A percentile compares a stretch with the other conserved stretches of the same genome.
phyloP scores from a whole-genome alignment of 2,113 vertebrate species.

The Anoura caudifer region DNA sequence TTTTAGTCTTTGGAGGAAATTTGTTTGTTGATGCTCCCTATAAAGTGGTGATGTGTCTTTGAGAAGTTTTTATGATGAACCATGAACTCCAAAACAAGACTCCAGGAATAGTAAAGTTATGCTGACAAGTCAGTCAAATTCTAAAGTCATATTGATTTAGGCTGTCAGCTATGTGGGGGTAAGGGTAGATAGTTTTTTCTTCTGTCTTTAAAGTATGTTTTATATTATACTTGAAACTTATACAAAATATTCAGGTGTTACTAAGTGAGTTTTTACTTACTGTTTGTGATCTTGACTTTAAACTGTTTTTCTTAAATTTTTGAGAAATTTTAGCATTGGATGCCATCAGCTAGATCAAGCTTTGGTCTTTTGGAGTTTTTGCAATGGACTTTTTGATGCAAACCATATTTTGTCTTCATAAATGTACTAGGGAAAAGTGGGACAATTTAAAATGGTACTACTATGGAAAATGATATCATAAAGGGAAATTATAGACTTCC shows the following conservation, averaged over 20 bases:
- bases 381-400: background rate
- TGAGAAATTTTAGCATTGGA: background rate
- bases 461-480: background rate
- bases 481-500: background rate
- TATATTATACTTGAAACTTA: background rate
- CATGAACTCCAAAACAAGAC: background rate
- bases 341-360: background rate
- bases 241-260: background rate
- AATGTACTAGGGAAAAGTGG: background rate
- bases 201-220: background rate
- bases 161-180: background rate
- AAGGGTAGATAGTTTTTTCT: background rate
- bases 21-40: background rate
- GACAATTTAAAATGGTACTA: background rate
- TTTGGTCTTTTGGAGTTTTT: background rate
- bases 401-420: background rate
- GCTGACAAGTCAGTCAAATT: background rate
- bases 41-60: background rate
- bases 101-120: background rate
- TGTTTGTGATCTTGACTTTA: background rate
- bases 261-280: background rate
- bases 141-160: background rate
- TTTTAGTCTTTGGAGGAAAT: background rate
- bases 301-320: background rate
- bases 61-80: background rate